phyloP scores from a whole-genome alignment of 2,113 vertebrate genomes.

The Pedetes capensis region DNA sequence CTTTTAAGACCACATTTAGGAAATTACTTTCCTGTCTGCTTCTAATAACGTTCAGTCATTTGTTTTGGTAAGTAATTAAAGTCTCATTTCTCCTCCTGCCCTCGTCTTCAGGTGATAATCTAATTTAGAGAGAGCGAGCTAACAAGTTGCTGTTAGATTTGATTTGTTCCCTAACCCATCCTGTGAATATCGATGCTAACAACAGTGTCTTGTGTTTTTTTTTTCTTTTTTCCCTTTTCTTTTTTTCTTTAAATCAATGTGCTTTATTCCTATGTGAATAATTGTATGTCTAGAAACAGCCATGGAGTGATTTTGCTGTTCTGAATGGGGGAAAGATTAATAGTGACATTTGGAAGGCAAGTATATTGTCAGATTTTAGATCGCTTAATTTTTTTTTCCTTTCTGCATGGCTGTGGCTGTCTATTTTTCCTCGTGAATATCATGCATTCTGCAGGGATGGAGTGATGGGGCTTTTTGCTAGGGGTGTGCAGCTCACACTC shows the following conservation, averaged over 20 bases:
- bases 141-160: conserved; percentile 74
- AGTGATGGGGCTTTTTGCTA: conserved; percentile 73
- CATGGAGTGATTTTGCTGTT: conserved; percentile 98
- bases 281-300: conserved; percentile 94
- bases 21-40: conserved; percentile 73
- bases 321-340: conserved; percentile 99
- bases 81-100: conserved; percentile 10
- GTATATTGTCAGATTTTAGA: conserved; percentile 90
- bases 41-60: conserved; percentile 74
- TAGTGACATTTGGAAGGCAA: conserved; percentile 99
- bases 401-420: conserved; percentile 88
- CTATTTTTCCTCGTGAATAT: conserved; percentile 72
- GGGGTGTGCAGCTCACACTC: conserved; percentile 74
- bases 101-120: conserved; percentile 22
- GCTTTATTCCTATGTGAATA: conserved; percentile 87
- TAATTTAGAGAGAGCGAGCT: conserved; percentile 25
- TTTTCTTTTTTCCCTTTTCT: conserved; percentile 2
- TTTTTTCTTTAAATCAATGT: conserved; percentile 79
- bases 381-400: conserved; percentile 72
- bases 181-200: conserved; percentile 90
- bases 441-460: conserved; percentile 77
- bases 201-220: conserved; percentile 89
- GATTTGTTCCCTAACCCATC: conserved; percentile 85
- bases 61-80: conserved; percentile 80
- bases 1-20: conserved; percentile 70